phyloP scores from a whole-genome alignment of 2,797 vertebrate genomes.

The Aselliscus stoliczkanus region DNA sequence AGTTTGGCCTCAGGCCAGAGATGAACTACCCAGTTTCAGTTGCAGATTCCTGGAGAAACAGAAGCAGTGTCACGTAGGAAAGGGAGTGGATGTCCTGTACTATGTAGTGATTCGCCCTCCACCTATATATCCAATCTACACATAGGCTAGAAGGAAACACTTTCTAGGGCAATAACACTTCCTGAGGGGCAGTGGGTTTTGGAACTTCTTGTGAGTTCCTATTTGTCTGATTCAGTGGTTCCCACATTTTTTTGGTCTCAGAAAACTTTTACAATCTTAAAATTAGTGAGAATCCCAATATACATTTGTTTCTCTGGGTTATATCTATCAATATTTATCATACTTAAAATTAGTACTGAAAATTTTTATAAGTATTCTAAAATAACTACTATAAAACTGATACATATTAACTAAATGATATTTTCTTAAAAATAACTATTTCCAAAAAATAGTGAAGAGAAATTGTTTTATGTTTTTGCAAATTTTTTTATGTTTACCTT shows the following conservation, averaged over 20 bases:
- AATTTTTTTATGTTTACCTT: neutral
- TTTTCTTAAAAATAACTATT: constrained; percentile 11
- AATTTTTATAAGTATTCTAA: constrained; percentile 12
- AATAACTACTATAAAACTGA: constrained; percentile 14
- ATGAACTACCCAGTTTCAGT: neutral
- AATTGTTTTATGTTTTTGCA: neutral
- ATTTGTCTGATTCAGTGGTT: constrained; percentile 21
- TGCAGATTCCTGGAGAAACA: neutral
- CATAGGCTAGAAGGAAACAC: neutral
- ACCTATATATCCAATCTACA: neutral
- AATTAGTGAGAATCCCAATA: neutral
- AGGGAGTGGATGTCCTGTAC: neutral
- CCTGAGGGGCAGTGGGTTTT: neutral
- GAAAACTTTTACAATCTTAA: constrained; percentile 34
- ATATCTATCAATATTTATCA: constrained; percentile 38
- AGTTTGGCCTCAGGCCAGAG: neutral
- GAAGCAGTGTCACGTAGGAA: neutral
- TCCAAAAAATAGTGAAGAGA: neutral
- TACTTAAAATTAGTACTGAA: constrained; percentile 46
- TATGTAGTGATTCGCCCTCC: neutral
- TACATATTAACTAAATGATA: neutral
- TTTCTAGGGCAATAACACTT: neutral
- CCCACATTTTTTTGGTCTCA: constrained; percentile 29
- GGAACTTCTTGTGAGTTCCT: neutral
- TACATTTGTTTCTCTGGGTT: constrained; percentile 30